Percentiles rank a stretch among this genome's conserved stretches.
Evolutionary conservation across 2,113 vertebrate species (phyloP).

Genomic region (Cervus canadensis): DNA sequence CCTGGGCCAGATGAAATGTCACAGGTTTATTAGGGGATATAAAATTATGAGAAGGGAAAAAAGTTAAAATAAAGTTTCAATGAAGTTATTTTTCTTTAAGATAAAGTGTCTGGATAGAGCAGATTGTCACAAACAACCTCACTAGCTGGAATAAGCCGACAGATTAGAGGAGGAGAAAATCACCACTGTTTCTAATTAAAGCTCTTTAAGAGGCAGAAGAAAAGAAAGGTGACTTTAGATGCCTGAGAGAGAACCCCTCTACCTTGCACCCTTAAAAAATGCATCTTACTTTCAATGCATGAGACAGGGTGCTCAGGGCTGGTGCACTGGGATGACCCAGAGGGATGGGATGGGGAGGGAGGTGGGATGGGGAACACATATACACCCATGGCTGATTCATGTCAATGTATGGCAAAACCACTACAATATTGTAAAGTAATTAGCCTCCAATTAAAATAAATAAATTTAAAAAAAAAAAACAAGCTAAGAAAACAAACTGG

Average conservation of each 20-base stretch:
- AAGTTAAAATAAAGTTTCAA: slow-evolving; percentile 44
- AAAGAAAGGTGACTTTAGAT: neutral
- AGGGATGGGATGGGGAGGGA: too few relatives aligned
- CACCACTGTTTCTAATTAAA: neutral
- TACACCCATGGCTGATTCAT: too few relatives aligned
- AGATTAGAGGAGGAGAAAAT: neutral
- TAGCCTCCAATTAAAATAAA: too few relatives aligned
- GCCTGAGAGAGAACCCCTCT: neutral
- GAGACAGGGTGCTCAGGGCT: too few relatives aligned
- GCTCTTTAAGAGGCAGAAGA: neutral
- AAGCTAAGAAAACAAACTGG: neutral
- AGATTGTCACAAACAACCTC: neutral
- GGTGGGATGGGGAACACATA: too few relatives aligned
- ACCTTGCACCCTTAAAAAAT: neutral
- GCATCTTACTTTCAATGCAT: neutral
- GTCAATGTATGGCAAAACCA: too few relatives aligned
- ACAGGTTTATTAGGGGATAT: slow-evolving; percentile 44
- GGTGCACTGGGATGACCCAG: too few relatives aligned
- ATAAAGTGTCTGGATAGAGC: neutral
- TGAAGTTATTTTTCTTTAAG: neutral
- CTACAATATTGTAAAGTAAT: too few relatives aligned
- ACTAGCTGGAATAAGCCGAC: neutral
- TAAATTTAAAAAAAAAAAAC: too few relatives aligned
- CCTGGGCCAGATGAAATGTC: slow-evolving; percentile 52
- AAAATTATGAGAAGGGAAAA: slow-evolving; percentile 33